These are phyloP conservation scores for Tiliqua scincoides DNA, from an alignment of 2,113 vertebrate genomes.

Conservation along the genomic window DNA sequence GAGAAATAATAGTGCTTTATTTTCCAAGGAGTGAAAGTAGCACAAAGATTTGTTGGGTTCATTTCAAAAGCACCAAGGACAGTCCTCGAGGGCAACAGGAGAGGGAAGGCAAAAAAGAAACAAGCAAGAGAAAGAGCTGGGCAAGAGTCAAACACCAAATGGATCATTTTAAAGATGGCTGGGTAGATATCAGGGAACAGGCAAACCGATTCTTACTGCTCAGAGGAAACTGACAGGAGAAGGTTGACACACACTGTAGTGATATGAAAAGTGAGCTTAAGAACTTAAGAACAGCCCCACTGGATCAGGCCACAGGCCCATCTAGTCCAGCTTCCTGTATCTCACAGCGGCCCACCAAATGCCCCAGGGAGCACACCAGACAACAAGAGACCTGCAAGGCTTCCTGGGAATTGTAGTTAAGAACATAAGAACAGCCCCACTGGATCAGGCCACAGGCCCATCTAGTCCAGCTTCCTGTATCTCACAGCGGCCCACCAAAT, in stretches of 20 bases:
- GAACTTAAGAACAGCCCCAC: no score
- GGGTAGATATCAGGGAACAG: background rate
- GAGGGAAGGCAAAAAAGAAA: background rate
- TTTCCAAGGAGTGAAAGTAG: background rate
- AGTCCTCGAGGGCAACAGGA: no score
- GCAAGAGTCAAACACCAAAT: background rate
- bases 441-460: no score
- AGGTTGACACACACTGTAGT: background rate
- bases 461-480: no score
- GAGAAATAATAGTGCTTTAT: background rate
- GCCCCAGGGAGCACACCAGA: no score
- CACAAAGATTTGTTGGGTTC: background rate
- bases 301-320: no score
- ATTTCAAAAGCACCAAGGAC: background rate
- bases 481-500: no score
- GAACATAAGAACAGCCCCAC: no score
- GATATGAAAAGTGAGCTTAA: background rate
- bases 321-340: no score
- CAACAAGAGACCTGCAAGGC: no score
- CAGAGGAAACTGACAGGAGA: background rate
- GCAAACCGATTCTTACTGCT: background rate
- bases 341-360: no score
- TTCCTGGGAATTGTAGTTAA: no score
- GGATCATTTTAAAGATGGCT: background rate
- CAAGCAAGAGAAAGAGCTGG: background rate